These are phyloP conservation scores for Abrostola triplasia DNA, from an alignment of 2,888 invertebrate genomes.

Conservation along the genomic window DNA sequence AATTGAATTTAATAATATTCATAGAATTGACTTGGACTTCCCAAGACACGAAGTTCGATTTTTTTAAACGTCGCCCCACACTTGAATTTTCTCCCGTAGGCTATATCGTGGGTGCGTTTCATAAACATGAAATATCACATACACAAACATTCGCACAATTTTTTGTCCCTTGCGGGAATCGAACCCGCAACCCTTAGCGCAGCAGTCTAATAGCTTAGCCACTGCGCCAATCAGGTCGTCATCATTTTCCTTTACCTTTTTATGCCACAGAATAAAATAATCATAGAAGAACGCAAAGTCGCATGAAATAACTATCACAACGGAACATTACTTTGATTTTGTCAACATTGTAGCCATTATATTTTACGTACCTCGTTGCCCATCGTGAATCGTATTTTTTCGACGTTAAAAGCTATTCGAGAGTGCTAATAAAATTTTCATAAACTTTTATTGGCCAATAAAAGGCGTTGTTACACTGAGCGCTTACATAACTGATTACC, in stretches of 20 bases:
- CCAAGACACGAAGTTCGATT: no score
- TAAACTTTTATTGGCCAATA: constrained; percentile 63
- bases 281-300: background rate
- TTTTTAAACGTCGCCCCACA: no score
- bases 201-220: no score
- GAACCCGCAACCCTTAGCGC: no score
- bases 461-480: constrained; percentile 46
- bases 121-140: no score
- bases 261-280: constrained; percentile 4
- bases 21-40: no score
- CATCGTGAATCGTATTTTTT: constrained; percentile 54
- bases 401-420: constrained; percentile 47
- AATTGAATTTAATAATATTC: no score
- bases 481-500: constrained; percentile 43
- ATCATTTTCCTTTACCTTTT: background rate
- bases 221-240: no score
- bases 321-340: constrained; percentile 15
- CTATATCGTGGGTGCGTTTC: no score
- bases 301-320: constrained; percentile 6
- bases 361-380: constrained; percentile 20
- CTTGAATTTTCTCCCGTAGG: no score
- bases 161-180: no score
- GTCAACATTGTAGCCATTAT: constrained; percentile 20
- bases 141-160: no score
- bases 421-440: constrained; percentile 64